Evolutionary conservation across 2,888 invertebrate genomes (phyloP), one percentile per base, ranked within the genome.

Genomic region (Noctua comes): DNA sequence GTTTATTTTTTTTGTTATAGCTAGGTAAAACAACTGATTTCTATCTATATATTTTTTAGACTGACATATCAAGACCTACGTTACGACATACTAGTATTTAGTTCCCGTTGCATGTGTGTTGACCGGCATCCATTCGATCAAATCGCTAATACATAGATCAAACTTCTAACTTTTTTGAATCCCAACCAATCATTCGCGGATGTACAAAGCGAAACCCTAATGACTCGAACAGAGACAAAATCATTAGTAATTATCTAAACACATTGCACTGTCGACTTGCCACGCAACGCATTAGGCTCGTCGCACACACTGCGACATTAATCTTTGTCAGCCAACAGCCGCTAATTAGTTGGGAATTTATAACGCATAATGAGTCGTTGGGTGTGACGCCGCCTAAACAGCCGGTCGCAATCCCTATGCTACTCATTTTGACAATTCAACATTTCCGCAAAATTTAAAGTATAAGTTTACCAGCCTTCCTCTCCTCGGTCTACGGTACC

Each of bases 261-360:
- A 74, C 70, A 84, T 86, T 57, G 87, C 79, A 73, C 10, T 80
- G 76, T 80, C 76, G 71, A 84, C 71, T 84, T 80, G 84, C 68
- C 68, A 66, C 69, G 66, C 71, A 88, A 88, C 88, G 84, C 88
- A 91, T 91, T 90, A 91, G 84, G 82, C 85, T 77, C 71, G 69
- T 62, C 86, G 79, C 86, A 90, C 86, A 77, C 84, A 87, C 75
- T 79, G 86, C 84, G 79, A 82, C 90, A 92, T 92, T 90, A 91
- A 92, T 92, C 92, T 91, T 91, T 89, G 92, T 92, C 92, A 91
- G 83, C 79, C 31, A 76, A 68, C 88, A 87, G 76, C 82, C 86
- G 86, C 90, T 92, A 92, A 92, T 92, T 92, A 92, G 91, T 91
- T 84, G 88, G 88, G 90, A 90, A 91, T 92, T 91, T 91, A 91